These are phyloP conservation scores for Plecotus auritus DNA, from an alignment of 2,113 vertebrate species.

Conservation along the genomic window DNA sequence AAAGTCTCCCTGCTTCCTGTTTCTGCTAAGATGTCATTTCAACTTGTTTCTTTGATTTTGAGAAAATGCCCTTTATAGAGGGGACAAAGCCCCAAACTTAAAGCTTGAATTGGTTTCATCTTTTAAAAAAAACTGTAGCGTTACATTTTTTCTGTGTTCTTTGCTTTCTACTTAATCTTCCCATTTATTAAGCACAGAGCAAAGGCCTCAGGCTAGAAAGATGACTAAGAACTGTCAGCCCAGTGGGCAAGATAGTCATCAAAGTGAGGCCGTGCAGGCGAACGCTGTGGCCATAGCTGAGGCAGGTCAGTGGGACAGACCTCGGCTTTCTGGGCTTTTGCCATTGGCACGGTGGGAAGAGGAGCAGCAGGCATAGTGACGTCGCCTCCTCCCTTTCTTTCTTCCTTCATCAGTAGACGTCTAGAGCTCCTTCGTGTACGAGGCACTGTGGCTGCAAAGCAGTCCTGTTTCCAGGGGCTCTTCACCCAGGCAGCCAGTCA, in stretches of 20 bases:
- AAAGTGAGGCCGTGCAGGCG: fast-evolving
- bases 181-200: neutral
- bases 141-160: neutral
- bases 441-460: neutral
- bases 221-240: neutral
- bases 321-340: fast-evolving
- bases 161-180: slow-evolving; percentile 14
- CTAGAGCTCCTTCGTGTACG: neutral
- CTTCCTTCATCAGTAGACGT: neutral
- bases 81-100: neutral
- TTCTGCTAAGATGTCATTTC: neutral
- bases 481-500: neutral
- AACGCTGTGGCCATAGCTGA: fast-evolving
- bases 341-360: fast-evolving
- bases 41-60: neutral
- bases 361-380: too few relatives aligned
- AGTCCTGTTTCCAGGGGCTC: neutral
- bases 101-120: neutral
- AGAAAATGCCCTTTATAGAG: slow-evolving; percentile 27
- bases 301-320: fast-evolving
- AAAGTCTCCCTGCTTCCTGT: neutral
- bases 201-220: neutral
- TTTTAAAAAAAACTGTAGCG: neutral
- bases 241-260: fast-evolving
- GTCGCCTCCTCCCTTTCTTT: too few relatives aligned